Evolutionary conservation across 2,888 invertebrate genomes (phyloP).

Genomic region (Laothoe populi): DNA sequence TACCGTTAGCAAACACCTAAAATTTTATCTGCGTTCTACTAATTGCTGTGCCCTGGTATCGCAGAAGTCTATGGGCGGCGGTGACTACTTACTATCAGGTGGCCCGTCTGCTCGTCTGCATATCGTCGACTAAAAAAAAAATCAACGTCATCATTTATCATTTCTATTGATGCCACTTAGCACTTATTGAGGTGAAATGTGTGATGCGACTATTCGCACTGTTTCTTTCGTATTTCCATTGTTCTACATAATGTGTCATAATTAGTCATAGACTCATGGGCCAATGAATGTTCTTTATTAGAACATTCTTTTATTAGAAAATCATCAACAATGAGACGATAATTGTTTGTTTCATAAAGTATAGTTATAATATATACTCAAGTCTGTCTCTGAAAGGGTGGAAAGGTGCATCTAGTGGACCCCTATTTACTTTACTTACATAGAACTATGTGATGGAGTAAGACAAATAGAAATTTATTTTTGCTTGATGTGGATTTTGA

Average conservation of each 20-base stretch:
- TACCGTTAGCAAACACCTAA: neutral
- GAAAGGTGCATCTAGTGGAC: too few relatives aligned
- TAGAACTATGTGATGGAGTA: too few relatives aligned
- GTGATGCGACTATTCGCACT: slow-evolving; percentile 16
- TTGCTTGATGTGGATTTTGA: too few relatives aligned
- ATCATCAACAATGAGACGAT: neutral
- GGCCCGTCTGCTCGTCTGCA: too few relatives aligned
- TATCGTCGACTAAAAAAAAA: too few relatives aligned
- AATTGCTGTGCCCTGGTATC: too few relatives aligned
- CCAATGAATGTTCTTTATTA: neutral
- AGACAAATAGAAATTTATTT: too few relatives aligned
- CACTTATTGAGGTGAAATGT: slow-evolving; percentile 32
- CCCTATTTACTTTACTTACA: too few relatives aligned
- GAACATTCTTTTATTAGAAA: neutral
- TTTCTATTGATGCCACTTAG: slow-evolving; percentile 38
- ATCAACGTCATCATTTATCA: too few relatives aligned
- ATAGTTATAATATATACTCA: neutral
- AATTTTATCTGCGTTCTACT: slow-evolving; percentile 4
- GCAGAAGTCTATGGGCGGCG: too few relatives aligned
- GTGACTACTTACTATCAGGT: too few relatives aligned
- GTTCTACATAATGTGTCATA: slow-evolving; percentile 22
- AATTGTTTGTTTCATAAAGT: neutral
- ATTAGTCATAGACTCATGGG: slow-evolving; percentile 16
- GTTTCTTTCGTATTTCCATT: slow-evolving; percentile 26
- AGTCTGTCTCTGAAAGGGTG: neutral